These are phyloP conservation scores for Bradypodion ventrale DNA, from an alignment of 2,797 vertebrate genomes.

Conservation along the genomic window DNA sequence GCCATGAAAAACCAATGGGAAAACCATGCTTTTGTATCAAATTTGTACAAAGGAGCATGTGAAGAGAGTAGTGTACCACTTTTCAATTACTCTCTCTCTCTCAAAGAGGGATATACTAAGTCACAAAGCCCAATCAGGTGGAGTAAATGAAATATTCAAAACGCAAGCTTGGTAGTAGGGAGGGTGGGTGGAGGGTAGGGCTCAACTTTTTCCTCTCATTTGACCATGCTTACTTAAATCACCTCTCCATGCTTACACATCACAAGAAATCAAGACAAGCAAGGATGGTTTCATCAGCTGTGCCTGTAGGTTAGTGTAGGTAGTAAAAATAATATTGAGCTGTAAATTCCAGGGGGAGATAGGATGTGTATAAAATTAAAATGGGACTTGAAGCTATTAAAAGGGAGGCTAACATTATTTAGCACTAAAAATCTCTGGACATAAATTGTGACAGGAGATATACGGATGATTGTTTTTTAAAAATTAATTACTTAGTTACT, in stretches of 20 bases:
- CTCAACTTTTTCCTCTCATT: no score
- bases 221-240: neutral
- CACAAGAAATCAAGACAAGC: neutral
- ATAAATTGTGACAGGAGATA: neutral
- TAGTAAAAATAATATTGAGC: constrained; percentile 22
- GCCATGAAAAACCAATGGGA: neutral
- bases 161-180: no score
- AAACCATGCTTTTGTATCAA: neutral
- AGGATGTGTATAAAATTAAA: neutral
- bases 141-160: no score
- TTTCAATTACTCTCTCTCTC: no score
- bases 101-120: no score
- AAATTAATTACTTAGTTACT: neutral
- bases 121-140: no score
- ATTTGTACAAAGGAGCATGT: neutral
- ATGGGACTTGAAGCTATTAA: neutral
- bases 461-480: neutral
- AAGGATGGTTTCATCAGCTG: neutral
- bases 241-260: neutral
- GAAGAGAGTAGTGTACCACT: neutral
- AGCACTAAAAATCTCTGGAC: neutral
- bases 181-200: no score
- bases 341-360: fast-evolving
- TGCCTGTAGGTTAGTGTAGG: neutral
- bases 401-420: neutral